Evolutionary conservation across 2,113 vertebrate species (phyloP), one percentile per base, ranked within the genome.

Genomic region (Reinhardtius hippoglossoides): DNA sequence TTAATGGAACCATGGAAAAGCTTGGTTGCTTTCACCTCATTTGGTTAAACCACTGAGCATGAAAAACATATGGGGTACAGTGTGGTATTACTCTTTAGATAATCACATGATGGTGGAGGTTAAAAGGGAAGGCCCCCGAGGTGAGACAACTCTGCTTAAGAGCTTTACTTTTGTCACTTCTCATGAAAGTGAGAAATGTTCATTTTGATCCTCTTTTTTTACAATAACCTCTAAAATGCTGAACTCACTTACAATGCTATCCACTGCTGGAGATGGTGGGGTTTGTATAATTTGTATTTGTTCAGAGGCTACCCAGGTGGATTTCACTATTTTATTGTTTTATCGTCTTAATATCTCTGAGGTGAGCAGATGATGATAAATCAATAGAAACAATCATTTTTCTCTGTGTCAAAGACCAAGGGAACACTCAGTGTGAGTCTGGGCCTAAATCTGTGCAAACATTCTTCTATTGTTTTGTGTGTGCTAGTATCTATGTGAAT

Each of bases 331-430:
- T 73, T 75, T 77, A 77, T 81, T 82, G 72, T 76, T 90, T 83
- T 75, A 66, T 83, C 70, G 58, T 80, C 67, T 73, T 84, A 76
- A 88, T 86, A 76, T 89, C 70, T 74, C 76, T 57, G 76, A 89
- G 74, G 80, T 86, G 61, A 60, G 16, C 26, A 81, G 71, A 67
- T 79, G 77, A 88, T 84, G 81, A 71, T 83, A 80, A 87, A 89
- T 91, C 86, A 81, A 89, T 82, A 85, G 48, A 86, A 81, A 77
- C 54, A 81, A 81, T 77, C 65, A 44, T 70, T 82, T 71, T 52
- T 59, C 27, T 78, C 21, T 16, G 12, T 56, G 67, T 75, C 73
- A 75, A 74, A 88, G 61, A 72, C 78, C 61, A 26, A 58, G 67
- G 68, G 77, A 72, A 50, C 68, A 26, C 24, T 82, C 14, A 52